Evolutionary conservation across 37 sponge, comb jelly and placozoan genomes (phyloP).

Genomic region (Chondrilla cf. caribensis): DNA sequence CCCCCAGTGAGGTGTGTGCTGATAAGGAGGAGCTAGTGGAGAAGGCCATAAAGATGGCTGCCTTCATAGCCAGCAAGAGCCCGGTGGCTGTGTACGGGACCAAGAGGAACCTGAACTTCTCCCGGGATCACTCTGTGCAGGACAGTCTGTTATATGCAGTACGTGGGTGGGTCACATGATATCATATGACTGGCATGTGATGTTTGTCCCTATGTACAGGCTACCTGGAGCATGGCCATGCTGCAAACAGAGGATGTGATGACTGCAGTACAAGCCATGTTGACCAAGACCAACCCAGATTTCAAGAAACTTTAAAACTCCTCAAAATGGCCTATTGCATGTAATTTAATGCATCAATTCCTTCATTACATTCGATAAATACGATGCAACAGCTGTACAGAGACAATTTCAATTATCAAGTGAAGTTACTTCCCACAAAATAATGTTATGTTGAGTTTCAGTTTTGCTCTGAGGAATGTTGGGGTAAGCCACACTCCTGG

Average conservation of each 20-base stretch:
- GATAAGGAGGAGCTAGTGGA: constrained; percentile 51
- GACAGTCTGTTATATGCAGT: constrained; percentile 76
- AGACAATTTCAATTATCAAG: no score
- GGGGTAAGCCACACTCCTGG: not conserved
- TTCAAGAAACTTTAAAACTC: constrained; percentile 71
- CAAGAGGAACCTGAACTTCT: constrained; percentile 83
- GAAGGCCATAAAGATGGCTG: constrained; percentile 67
- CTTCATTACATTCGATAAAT: no score
- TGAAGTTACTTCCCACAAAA: constrained; percentile 14
- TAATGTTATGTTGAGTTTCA: not conserved
- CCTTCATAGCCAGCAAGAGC: constrained; percentile 83
- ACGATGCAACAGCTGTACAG: no score
- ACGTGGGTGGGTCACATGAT: not conserved
- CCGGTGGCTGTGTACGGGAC: constrained; percentile 91
- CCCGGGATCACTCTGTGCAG: constrained; percentile 87
- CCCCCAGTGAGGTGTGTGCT: constrained; percentile 36
- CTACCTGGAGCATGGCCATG: constrained; percentile 82
- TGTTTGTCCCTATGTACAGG: constrained; percentile 20
- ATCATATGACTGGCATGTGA: not conserved
- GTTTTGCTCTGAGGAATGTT: not conserved
- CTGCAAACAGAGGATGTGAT: constrained; percentile 80
- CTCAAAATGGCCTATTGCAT: not conserved
- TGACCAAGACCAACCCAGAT: constrained; percentile 66
- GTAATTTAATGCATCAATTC: not conserved
- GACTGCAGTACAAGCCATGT: constrained; percentile 53